Conservation (phyloP, 2,888 invertebrate species). For the Euplagia quadripunctaria region DNA sequence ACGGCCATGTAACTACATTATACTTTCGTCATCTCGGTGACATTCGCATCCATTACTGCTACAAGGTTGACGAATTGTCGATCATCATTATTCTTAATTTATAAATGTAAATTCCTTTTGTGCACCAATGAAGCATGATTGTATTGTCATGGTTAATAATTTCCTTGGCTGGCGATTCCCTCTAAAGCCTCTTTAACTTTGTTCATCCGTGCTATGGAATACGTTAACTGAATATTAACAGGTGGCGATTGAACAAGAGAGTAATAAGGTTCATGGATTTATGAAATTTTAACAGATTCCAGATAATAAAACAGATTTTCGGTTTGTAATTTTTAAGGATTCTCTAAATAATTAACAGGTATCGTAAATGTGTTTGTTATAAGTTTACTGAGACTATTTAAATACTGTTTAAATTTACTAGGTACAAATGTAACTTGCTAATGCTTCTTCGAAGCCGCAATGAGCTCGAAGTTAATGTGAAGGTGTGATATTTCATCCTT, state of each 20-base stretch:
- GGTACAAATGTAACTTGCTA: background rate
- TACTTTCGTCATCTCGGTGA: constrained; percentile 48
- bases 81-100: constrained; percentile 52
- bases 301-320: too few relatives aligned
- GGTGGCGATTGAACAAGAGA: constrained; percentile 37
- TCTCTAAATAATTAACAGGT: too few relatives aligned
- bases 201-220: constrained; percentile 37
- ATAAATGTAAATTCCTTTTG: constrained; percentile 46
- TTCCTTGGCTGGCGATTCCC: constrained; percentile 49
- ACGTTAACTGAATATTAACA: constrained; percentile 33
- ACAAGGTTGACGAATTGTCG: constrained; percentile 58
- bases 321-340: too few relatives aligned
- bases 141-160: constrained; percentile 50
- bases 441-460: background rate
- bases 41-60: constrained; percentile 49
- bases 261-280: background rate
- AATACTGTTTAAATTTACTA: background rate
- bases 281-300: background rate
- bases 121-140: constrained; percentile 36
- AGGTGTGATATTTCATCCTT: constrained; percentile 19
- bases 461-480: constrained; percentile 12
- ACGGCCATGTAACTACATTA: constrained; percentile 29
- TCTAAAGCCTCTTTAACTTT: constrained; percentile 30
- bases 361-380: too few relatives aligned
- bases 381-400: constrained; percentile 8